Evolutionary conservation across 2,888 invertebrate species (phyloP).

Genomic region (Mesochorus sp.): DNA sequence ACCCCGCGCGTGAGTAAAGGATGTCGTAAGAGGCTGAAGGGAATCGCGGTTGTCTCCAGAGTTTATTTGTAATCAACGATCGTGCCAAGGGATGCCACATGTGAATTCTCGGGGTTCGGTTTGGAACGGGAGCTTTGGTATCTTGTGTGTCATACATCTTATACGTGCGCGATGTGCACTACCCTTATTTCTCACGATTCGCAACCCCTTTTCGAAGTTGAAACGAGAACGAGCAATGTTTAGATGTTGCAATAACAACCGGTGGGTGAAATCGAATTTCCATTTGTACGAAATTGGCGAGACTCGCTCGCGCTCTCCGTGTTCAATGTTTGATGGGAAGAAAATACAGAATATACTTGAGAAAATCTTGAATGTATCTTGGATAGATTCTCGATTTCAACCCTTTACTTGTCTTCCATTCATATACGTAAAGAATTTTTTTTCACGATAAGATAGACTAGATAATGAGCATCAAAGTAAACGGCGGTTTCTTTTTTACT

Average conservation of each 20-base stretch:
- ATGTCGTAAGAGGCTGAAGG: constrained; percentile 6
- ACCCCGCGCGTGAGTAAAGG: background rate
- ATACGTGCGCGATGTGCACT: constrained; percentile 24
- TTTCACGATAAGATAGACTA: too few species aligned
- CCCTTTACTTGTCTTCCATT: too few species aligned
- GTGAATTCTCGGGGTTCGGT: constrained; percentile 48
- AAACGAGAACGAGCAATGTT: constrained; percentile 45
- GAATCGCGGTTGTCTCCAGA: constrained; percentile 61
- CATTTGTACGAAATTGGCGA: constrained; percentile 50
- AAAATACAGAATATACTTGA: constrained; percentile 22
- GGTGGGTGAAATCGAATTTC: constrained; percentile 58
- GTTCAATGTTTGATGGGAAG: background rate
- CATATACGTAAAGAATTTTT: too few species aligned
- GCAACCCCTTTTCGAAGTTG: constrained; percentile 22
- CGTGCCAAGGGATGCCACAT: constrained; percentile 63
- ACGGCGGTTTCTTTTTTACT: too few species aligned
- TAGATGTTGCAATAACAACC: constrained; percentile 57
- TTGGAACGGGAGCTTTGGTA: too few species aligned
- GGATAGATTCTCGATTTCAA: too few species aligned
- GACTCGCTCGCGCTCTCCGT: constrained; percentile 12
- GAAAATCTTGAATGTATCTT: too few species aligned
- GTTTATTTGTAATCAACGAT: constrained; percentile 74
- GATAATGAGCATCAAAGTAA: too few species aligned
- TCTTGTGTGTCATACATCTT: constrained; percentile 36
- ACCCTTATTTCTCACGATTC: constrained; percentile 26